These are phyloP conservation scores for Drosophila greeni DNA, from an alignment of 2,888 invertebrate species.

Conservation along the genomic window DNA sequence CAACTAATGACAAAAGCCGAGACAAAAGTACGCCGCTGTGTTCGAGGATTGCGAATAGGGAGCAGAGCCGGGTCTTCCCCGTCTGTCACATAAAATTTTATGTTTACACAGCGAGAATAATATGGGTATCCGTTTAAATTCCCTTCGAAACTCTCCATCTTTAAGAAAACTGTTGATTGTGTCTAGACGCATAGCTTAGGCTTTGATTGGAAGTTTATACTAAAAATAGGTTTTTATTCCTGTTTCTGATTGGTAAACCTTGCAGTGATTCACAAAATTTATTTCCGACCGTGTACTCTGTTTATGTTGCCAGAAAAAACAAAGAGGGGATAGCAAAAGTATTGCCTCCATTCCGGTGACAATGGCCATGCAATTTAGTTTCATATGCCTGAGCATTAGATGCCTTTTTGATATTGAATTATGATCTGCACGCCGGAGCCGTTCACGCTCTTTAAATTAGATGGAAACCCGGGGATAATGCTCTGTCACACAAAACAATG, in stretches of 20 bases:
- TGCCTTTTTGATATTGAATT: constrained; percentile 68
- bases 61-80: constrained; percentile 21
- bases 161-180: constrained; percentile 1
- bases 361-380: constrained; percentile 64
- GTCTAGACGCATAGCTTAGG: not conserved
- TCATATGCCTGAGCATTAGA: constrained; percentile 60
- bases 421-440: constrained; percentile 54
- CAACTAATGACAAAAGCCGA: constrained; percentile 69
- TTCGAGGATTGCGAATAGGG: constrained; percentile 30
- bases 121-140: not conserved
- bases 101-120: constrained; percentile 40
- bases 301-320: constrained; percentile 49
- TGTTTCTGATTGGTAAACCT: not conserved
- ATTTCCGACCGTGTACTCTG: constrained; percentile 30
- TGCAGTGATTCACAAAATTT: not conserved
- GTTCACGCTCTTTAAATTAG: constrained; percentile 58
- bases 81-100: constrained; percentile 67
- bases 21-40: constrained; percentile 62
- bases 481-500: constrained; percentile 38
- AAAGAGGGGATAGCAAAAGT: constrained; percentile 9
- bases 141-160: not conserved
- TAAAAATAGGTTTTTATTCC: not conserved
- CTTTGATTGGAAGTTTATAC: not conserved
- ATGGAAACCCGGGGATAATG: constrained; percentile 31
- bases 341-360: constrained; percentile 35